Base-by-base conservation (phyloP, 2,888 invertebrate genomes). In the Leuctra nigra region DNA sequence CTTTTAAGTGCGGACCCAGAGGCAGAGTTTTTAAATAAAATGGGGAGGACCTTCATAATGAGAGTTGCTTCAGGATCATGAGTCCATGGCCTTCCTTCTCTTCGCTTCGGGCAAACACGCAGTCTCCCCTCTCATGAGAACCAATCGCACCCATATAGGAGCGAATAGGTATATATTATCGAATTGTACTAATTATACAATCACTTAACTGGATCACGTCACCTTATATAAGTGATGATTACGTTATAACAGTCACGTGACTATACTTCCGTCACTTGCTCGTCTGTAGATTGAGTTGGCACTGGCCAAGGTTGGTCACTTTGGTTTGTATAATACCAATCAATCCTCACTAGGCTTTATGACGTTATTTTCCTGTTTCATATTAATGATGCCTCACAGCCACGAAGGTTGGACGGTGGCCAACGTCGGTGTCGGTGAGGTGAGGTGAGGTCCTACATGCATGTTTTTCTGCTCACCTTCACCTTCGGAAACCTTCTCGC, bases 121-220 rank as follows among this genome's bases (percentile, higher is more conserved):
- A 50, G 33, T 18, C 23, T 3, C 22, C 3, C 25, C 4, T 7
- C 11, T 50, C 50, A 35, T 50, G 50, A 35, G 50, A 50, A 50
- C 50, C 50, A 35, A 33, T 50, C 50, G 16, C n/a, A 48, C n/a
- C 22, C 23, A 29, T 50, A 33, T n/a, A n/a, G n/a, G n/a, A n/a
- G n/a, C n/a, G n/a, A n/a, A 50, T 50, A 50, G 33, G 14, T 50
- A 50, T 22, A 18, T 33, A 50, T 50, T 50, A 50, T 50, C 50
- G 50, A 50, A 33, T 50, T 33, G 20, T 50, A 22, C 16, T 35
- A 50, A 50, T 50, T 50, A 50, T 35, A 50, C 50, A 50, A 50
- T 50, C 50, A 35, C 44, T 44, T 23, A 44, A 23, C 23, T 20
- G 41, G 11, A 20, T 22, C 44, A 23, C 39, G 39, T 39, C 39